A percentile compares a stretch with the other conserved stretches of the same genome.
These are phyloP conservation scores for Lepus oiostolus DNA, from an alignment of 2,797 vertebrate genomes.

Conservation along the genomic window DNA sequence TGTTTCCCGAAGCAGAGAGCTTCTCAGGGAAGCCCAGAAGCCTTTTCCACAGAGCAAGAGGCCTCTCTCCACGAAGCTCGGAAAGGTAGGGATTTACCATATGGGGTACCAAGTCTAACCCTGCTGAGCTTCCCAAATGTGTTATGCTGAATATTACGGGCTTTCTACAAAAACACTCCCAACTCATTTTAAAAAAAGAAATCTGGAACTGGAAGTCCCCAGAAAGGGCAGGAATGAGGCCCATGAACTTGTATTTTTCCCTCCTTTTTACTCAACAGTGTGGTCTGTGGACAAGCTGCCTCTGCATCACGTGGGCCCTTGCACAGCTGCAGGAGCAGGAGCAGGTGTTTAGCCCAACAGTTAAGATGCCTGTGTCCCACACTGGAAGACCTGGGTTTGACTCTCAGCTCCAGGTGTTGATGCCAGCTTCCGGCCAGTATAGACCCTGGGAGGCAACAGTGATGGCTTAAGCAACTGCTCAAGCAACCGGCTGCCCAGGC, in stretches of 20 bases:
- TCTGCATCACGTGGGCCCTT: neutral
- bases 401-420: too few relatives aligned
- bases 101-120: neutral
- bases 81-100: neutral
- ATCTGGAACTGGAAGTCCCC: too few relatives aligned
- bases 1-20: neutral
- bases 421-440: too few relatives aligned
- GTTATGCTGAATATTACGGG: neutral
- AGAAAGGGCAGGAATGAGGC: neutral
- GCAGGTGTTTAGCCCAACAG: too few relatives aligned
- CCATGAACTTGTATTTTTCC: slow-evolving; percentile 47
- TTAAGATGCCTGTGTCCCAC: too few relatives aligned
- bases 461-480: too few relatives aligned
- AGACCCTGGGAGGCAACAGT: too few relatives aligned
- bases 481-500: too few relatives aligned
- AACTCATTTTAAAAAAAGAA: neutral
- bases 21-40: neutral
- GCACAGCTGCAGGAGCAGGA: too few relatives aligned
- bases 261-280: neutral
- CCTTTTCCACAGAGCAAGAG: neutral
- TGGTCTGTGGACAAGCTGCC: neutral
- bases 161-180: slow-evolving; percentile 21
- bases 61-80: neutral
- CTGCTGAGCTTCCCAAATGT: neutral
- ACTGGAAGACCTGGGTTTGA: too few relatives aligned